Evolutionary conservation across 2,888 invertebrate species (phyloP), one percentile per base, ranked within the genome.

Genomic region (Prenolepis imparis): DNA sequence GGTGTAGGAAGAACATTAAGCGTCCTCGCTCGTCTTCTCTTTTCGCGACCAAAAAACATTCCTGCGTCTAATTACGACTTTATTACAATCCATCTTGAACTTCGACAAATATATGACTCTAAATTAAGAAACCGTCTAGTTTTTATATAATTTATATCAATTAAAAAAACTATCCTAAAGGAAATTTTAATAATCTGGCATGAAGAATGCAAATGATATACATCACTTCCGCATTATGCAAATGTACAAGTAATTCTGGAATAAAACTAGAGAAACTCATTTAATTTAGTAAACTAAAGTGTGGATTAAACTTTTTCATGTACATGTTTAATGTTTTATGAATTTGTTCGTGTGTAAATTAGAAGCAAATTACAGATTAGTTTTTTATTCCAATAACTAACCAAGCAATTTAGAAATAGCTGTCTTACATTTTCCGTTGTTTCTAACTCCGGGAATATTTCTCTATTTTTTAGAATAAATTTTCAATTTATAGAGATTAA

Each of bases 141-240:
- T 73, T n/a, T 73, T 73, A 41, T 61, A 61, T 39, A 8, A 61
- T 41, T 41, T 73, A 24, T 24, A 24, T 66, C 18, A 52, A n/a
- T 63, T 36, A 41, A 57, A 63, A 39, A n/a, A 44, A 5, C 15
- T 21, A 32, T n/a, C 21, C 15, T n/a, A 41, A 9, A 64, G n/a
- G n/a, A 44, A 11, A 24, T 28, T 55, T 15, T 41, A 24, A 15
- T 28, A 32, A 75, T 57, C 24, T 75, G 21, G 36, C 28, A 3
- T 36, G 24, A 48, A 66, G 75, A 48, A 66, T 75, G 48, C 66
- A 66, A 9, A 36, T 66, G 48, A 66, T 36, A 66, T 36, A 36
- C 48, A 21, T 21, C 15, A 15, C 15, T 64, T 75, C 48, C 48
- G 66, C 48, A 57, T 66, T 66, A 36, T 36, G 28, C 15, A 24